Conservation (phyloP, 2,797 vertebrate species). For the Pteronotus mesoamericanus region DNA sequence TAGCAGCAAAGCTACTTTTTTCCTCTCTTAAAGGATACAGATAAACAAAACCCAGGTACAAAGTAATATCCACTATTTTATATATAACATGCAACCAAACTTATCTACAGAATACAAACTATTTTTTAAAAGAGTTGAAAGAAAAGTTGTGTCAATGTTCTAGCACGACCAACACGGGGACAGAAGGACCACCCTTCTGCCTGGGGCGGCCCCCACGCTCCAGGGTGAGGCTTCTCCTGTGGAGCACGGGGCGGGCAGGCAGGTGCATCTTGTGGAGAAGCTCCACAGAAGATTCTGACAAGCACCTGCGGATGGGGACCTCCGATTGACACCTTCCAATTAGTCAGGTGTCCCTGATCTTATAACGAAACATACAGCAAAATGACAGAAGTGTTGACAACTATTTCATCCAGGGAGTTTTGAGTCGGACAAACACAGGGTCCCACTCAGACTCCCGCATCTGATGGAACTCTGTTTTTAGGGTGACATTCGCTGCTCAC, state of each 20-base stretch:
- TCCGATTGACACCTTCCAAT: neutral
- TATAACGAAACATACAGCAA: neutral
- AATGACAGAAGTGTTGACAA: neutral
- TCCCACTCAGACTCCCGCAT: neutral
- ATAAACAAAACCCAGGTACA: neutral
- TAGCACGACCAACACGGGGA: neutral
- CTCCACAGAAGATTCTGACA: neutral
- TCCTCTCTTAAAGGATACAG: neutral
- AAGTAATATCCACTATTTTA: neutral
- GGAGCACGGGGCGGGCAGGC: fast-evolving
- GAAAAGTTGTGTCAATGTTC: neutral
- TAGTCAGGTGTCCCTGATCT: neutral
- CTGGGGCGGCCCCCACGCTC: neutral
- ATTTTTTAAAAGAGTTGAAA: neutral
- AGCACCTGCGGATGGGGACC: neutral
- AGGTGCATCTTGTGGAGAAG: neutral
- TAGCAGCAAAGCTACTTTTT: neutral
- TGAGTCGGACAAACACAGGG: neutral
- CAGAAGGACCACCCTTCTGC: neutral
- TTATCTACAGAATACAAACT: neutral
- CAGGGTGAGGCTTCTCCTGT: neutral
- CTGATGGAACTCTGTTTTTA: neutral
- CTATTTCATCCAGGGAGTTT: neutral
- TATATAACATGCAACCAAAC: neutral
- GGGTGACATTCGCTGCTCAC: neutral